Evolutionary conservation across 1,140 invertebrate genomes (phyloP).

Genomic region (Drosophila pachea): DNA sequence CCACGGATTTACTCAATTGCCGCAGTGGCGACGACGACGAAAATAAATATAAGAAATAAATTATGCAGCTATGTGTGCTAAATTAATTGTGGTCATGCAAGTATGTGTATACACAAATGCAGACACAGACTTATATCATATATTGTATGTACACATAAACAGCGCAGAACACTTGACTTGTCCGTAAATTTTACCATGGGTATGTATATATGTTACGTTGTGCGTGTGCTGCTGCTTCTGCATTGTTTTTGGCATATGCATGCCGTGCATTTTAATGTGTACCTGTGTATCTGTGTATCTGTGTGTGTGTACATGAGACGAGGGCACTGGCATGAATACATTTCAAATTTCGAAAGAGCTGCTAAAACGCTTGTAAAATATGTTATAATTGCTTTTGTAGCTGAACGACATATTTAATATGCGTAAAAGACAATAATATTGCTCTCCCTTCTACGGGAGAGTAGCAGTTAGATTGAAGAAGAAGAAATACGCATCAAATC

Average conservation of each 20-base stretch:
- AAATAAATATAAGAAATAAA: conserved; percentile 50
- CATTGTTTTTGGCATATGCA: conserved; percentile 55
- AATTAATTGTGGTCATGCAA: conserved; percentile 57
- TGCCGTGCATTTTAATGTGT: conserved; percentile 40
- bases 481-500: too few relatives aligned
- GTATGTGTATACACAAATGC: conserved; percentile 9
- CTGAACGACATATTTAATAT: not conserved
- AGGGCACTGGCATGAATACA: conserved; percentile 29
- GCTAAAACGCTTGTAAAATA: conserved; percentile 28
- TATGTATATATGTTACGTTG: conserved; percentile 1
- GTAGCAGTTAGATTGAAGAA: too few relatives aligned
- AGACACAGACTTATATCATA: conserved; percentile 12
- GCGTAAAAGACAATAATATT: conserved; percentile 11
- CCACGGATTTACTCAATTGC: conserved; percentile 72
- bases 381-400: conserved; percentile 7
- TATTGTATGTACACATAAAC: conserved; percentile 27
- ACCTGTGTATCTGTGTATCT: conserved; percentile 2
- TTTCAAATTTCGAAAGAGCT: conserved; percentile 38
- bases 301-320: conserved; percentile 8
- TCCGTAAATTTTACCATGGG: conserved; percentile 50
- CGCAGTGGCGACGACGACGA: conserved; percentile 42
- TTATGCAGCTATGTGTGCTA: conserved; percentile 57
- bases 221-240: conserved; percentile 14
- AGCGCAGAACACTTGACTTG: conserved; percentile 53
- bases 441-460: too few relatives aligned